Evolutionary conservation across 2,888 invertebrate species (phyloP).

Genomic region (Carabus problematicus): DNA sequence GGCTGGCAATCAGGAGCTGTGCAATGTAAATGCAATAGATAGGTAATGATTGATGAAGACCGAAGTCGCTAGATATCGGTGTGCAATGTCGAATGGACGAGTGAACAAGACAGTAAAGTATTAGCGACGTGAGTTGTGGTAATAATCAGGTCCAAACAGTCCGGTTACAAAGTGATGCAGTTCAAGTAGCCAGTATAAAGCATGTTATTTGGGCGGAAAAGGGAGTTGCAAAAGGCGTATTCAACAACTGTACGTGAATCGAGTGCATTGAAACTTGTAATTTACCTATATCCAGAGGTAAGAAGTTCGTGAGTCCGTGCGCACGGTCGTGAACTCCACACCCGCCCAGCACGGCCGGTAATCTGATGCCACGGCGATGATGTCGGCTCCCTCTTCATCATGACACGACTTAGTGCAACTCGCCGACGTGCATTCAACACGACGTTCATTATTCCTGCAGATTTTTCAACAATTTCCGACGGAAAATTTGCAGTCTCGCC

Average conservation of each 20-base stretch:
- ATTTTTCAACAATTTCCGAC: slow-evolving; percentile 25
- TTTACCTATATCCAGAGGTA: slow-evolving; percentile 41
- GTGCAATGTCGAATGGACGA: no score
- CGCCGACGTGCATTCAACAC: no score
- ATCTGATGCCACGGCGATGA: slow-evolving; percentile 27
- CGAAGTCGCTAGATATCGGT: no score
- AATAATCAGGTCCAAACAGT: no score
- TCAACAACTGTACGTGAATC: slow-evolving; percentile 34
- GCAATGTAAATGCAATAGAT: no score
- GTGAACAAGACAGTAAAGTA: no score
- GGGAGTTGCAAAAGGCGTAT: slow-evolving; percentile 38
- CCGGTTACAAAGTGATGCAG: not conserved
- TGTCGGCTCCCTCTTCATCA: slow-evolving; percentile 26
- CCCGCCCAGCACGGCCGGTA: slow-evolving; percentile 17
- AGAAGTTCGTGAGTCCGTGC: slow-evolving; percentile 25
- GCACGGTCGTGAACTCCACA: slow-evolving; percentile 13
- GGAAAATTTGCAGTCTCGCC: slow-evolving; percentile 14
- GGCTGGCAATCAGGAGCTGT: no score
- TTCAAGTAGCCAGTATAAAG: slow-evolving; percentile 34
- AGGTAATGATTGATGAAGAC: no score
- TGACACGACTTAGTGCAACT: no score
- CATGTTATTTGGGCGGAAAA: slow-evolving; percentile 41
- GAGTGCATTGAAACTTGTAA: slow-evolving; percentile 40
- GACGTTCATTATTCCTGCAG: slow-evolving; percentile 13
- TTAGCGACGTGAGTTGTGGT: no score